Base-by-base conservation (phyloP, 2,113 vertebrate genomes). In the Brienomyrus longianalis region DNA sequence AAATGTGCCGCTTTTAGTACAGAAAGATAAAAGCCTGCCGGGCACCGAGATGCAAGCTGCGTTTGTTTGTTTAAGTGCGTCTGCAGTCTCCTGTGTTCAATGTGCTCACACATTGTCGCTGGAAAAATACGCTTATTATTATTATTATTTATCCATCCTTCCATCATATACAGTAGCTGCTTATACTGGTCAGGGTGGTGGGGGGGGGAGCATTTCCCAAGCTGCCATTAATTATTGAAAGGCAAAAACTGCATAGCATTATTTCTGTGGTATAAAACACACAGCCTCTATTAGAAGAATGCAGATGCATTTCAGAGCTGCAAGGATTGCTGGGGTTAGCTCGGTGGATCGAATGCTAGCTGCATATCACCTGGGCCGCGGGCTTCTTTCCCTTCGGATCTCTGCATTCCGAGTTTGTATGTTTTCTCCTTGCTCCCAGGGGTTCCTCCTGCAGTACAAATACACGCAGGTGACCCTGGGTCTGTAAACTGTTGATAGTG, bases 271-370 rank as follows among this genome's bases (percentile, higher is more conserved):
- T 80, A 43, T 80, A 19, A 17, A 86, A 89, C 91, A 91, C 91
- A 90, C 74, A 70, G 56, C 89, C 88, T 86, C 35, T 89, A 89
- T 90, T 91, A 90, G 17, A 80, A 90, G 86, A 84, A 91, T 66
- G 83, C 91, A 92, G 90, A 91, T 93, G 70, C 92, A 90, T 94
- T 93, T 92, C 89, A 86, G 91, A 88, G 62, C 31, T 91, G 91
- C 93, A 92, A 91, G 93, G 93, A 95, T 93, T 89, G 23, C 59
- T 11, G 54, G 54, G 21, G 23, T 62, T 23, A 23, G 3, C 62
- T 66, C 7, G 0, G 0, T n/a, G 59, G 0, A 10, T 62, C 23
- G 23, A 21, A 62, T n/a, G 56, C 56, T 62, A n/a, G 59, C n/a
- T 66, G 8, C 62, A 3, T 31, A 70, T 31, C 62, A 31, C 62